These are phyloP conservation scores for Gasteruption jaculator DNA, from an alignment of 2,888 invertebrate genomes.

Conservation along the genomic window DNA sequence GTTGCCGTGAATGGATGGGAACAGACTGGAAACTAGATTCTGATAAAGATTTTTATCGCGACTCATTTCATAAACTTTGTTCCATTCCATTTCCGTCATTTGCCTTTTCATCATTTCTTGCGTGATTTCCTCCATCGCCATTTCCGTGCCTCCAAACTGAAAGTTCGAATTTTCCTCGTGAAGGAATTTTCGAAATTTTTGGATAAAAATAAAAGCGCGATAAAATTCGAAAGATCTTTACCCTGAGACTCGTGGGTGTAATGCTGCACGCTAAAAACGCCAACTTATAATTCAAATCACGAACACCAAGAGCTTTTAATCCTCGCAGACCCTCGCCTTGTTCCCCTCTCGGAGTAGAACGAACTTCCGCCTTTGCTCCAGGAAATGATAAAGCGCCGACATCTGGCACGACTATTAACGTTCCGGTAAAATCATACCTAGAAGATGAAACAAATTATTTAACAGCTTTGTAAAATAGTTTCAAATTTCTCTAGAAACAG, in stretches of 20 bases:
- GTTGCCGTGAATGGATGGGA: conserved; percentile 95
- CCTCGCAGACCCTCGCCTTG: conserved; percentile 83
- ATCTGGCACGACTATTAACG: conserved; percentile 96
- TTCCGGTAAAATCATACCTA: conserved; percentile 46
- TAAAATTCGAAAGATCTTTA: conserved; percentile 32
- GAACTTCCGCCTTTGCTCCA: conserved; percentile 80
- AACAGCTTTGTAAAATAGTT: background rate
- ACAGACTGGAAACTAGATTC: conserved; percentile 86
- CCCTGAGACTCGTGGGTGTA: conserved; percentile 76
- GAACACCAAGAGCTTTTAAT: conserved; percentile 77
- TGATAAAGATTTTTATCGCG: conserved; percentile 85
- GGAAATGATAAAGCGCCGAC: conserved; percentile 82
- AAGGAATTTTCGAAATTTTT: conserved; percentile 7
- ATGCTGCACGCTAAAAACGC: conserved; percentile 94
- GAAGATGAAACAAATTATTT: conserved; percentile 14
- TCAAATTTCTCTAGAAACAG: background rate
- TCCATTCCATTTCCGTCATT: conserved; percentile 93
- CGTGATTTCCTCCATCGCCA: conserved; percentile 82
- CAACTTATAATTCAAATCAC: conserved; percentile 82
- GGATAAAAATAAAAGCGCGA: conserved; percentile 6
- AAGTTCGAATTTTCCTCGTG: conserved; percentile 18
- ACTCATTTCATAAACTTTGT: conserved; percentile 96
- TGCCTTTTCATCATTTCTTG: conserved; percentile 89
- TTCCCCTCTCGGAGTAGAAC: conserved; percentile 65
- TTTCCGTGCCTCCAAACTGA: conserved; percentile 78